Conservation (phyloP, 1,140 invertebrate genomes). For the Argopecten irradians region DNA sequence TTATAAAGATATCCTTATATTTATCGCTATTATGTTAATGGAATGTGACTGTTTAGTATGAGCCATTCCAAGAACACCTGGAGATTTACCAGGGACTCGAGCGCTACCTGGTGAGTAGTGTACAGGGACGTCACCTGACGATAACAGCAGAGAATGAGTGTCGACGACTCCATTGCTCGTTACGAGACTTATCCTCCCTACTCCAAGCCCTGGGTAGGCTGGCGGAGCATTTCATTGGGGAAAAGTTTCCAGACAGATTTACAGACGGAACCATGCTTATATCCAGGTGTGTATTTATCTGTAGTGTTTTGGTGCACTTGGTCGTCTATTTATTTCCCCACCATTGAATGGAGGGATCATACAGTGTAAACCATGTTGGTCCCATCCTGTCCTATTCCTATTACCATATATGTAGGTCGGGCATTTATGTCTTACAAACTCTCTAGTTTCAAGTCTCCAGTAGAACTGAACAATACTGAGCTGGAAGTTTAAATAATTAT, state of each 20-base stretch:
- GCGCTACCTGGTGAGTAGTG: conserved; percentile 72
- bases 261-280: conserved; percentile 69
- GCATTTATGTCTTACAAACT: too few relatives aligned
- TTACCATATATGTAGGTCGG: too few relatives aligned
- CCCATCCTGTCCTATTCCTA: too few relatives aligned
- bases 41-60: conserved; percentile 65
- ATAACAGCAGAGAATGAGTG: conserved; percentile 78
- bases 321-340: neutral
- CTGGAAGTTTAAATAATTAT: too few relatives aligned
- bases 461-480: too few relatives aligned
- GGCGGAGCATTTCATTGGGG: conserved; percentile 80
- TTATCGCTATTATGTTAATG: neutral
- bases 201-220: conserved; percentile 82
- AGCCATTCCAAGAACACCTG: conserved; percentile 78
- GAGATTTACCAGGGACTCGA: conserved; percentile 80
- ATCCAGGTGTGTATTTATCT: conserved; percentile 66
- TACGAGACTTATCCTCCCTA: conserved; percentile 82
- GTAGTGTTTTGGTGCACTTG: neutral
- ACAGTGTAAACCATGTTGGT: too few relatives aligned
- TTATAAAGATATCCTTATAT: neutral
- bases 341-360: neutral
- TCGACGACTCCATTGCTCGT: conserved; percentile 79
- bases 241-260: conserved; percentile 74
- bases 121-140: conserved; percentile 69
- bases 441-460: too few relatives aligned